Conservation (phyloP, 2,888 invertebrate genomes). For the Crematogaster levior region DNA sequence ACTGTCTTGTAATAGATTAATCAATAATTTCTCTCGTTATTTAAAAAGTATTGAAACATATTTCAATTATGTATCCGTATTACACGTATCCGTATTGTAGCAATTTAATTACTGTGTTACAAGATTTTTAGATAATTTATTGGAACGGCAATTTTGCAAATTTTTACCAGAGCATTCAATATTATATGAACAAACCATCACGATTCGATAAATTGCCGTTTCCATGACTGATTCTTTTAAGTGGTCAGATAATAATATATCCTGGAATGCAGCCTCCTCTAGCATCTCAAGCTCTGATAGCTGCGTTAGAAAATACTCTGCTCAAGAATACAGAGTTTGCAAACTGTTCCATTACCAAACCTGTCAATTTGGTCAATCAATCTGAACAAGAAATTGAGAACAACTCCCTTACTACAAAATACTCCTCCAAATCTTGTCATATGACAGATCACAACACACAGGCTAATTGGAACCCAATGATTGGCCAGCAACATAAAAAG, state of each 20-base stretch:
- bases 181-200: neutral
- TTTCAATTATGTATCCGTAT: conserved; percentile 51
- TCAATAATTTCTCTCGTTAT: conserved; percentile 15
- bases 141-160: conserved; percentile 66
- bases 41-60: conserved; percentile 49
- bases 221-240: conserved; percentile 49
- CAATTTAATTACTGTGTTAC: conserved; percentile 60
- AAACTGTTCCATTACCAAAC: conserved; percentile 80
- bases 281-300: conserved; percentile 80
- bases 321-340: conserved; percentile 80
- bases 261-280: conserved; percentile 79
- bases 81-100: too few species aligned
- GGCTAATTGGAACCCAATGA: conserved; percentile 82
- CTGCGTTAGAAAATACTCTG: conserved; percentile 81
- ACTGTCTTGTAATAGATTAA: conserved; percentile 50
- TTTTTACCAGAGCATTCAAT: conserved; percentile 10
- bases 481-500: conserved; percentile 83
- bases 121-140: conserved; percentile 33
- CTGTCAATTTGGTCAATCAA: conserved; percentile 76
- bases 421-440: conserved; percentile 81
- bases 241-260: conserved; percentile 69
- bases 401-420: conserved; percentile 80
- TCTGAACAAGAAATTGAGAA: conserved; percentile 80
- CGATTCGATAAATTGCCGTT: conserved; percentile 68
- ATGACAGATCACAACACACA: conserved; percentile 80